Evolutionary conservation across 2,113 vertebrate genomes (phyloP), one percentile per base, ranked within the genome.

Genomic region (Salminus brasiliensis): DNA sequence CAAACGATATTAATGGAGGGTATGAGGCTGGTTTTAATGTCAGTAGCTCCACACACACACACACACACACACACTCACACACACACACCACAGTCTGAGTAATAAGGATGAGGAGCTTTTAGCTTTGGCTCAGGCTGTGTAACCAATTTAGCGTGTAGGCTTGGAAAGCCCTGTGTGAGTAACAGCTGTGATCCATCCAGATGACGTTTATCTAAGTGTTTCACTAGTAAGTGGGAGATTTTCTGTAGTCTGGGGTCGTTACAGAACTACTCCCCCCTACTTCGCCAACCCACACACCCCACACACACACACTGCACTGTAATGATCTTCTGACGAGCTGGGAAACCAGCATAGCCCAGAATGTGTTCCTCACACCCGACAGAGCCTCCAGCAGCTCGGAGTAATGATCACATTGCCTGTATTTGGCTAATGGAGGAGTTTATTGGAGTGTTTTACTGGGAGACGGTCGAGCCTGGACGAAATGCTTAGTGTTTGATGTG

Each of bases 121-220:
- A 11, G 9, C 12, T 16, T 47, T 47, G 47, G 16, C 43, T 45
- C 16, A 15, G 6, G 16, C 43, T 13, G 12, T 59, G 59, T 65
- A 49, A 13, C 41, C n/a, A 49, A 30, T 75, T 36, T 36, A 68
- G 39, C 23, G 15, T 5, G n/a, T 23, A 29, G 15, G 27, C 1
- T 66, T 36, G 55, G 68, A 49, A 79, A 52, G 10, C 45, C 27
- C 3, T 13, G 27, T 52, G 52, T 81, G 70, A 72, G 84, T 65
- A 89, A 82, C 91, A 90, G 91, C 90, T 90, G 90, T 83, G 67
- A 74, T 76, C 82, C 81, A 65, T 89, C 87, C 65, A 72, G 76
- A 77, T 87, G 76, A 43, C 67, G 69, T 84, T 78, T 65, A 80
- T 65, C 55, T 41, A 73, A 45, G 36, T 59, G 66, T 81, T 53